Base-by-base conservation (phyloP, 2,888 invertebrate species). In the Limnephilus lunatus region DNA sequence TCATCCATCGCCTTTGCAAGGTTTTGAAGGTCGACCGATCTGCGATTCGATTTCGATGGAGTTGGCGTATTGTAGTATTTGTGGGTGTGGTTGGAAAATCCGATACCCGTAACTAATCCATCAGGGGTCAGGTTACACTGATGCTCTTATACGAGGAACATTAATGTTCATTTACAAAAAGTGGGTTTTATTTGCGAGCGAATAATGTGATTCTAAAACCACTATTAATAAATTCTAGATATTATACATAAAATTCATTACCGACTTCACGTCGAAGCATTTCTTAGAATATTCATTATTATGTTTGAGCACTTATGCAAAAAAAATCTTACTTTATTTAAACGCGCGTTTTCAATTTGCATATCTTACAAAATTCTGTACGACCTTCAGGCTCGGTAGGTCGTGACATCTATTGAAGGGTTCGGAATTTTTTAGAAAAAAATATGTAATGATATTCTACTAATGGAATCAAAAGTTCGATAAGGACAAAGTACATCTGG, bases 11-110 rank as follows among this genome's bases (percentile, higher is more conserved):
- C 35, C 83, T 39, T 19, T n/a, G 35, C 35, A 35, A 39, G 35
- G 83, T 83, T 25, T 83, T 35, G 83, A 83, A 83, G 83, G 83
- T 83, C 83, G 19, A 35, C 11, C 83, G 35, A 39, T 83, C 35
- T 83, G 83, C 83, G 35, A 83, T 83, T 83, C 83, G 83, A 35
- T 83, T 83, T 83, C 83, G 83, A 83, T 32, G 12, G 83, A 83
- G 83, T 83, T 83, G 35, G 83, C 83, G 32, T 39, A 83, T 68
- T 68, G 68, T 68, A 68, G 68, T 68, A n/a, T 35, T 83, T 35
- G 83, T 35, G 83, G 83, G 83, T 39, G 83, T 83, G 83, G 83
- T 32, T 11, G 35, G 35, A 35, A 25, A 83, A 83, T 83, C 35
- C 83, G 35, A 83, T 83, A 83, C 35, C 83, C 35, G 83, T 83